These are phyloP conservation scores for Phenacoccus solenopsis DNA, from an alignment of 1,140 invertebrate species.

Conservation along the genomic window DNA sequence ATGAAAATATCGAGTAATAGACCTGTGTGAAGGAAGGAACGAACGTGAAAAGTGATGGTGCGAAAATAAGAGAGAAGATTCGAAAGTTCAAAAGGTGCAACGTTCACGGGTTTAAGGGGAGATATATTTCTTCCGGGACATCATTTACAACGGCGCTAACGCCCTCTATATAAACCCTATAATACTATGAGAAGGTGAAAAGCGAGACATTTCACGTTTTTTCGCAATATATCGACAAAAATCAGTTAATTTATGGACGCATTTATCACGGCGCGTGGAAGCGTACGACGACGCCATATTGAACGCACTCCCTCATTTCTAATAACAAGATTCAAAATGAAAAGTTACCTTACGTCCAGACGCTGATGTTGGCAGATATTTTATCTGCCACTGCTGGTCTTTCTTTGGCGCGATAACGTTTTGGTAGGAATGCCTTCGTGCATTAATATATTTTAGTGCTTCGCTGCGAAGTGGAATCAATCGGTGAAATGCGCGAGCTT, in stretches of 20 bases:
- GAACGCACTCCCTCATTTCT: slow-evolving; percentile 8
- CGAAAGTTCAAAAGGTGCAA: slow-evolving; percentile 4
- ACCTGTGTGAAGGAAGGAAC: neutral
- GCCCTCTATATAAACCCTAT: neutral
- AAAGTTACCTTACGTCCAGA: slow-evolving; percentile 14
- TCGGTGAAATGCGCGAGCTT: neutral
- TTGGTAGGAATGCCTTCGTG: neutral
- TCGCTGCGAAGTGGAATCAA: neutral
- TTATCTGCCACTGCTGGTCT: neutral
- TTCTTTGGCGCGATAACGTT: neutral
- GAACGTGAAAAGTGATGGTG: no score
- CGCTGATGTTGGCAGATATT: slow-evolving; percentile 12
- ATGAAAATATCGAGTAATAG: neutral
- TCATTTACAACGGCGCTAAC: slow-evolving; percentile 10
- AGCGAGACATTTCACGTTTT: slow-evolving; percentile 7
- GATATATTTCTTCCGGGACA: neutral
- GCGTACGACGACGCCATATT: slow-evolving; percentile 14
- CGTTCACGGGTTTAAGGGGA: slow-evolving; percentile 6
- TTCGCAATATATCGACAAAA: slow-evolving; percentile 14
- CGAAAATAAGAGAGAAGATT: neutral
- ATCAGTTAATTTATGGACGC: slow-evolving; percentile 13
- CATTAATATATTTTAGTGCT: slow-evolving; percentile 3
- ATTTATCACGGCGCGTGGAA: neutral
- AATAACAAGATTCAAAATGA: slow-evolving; percentile 17
- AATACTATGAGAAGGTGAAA: neutral